Evolutionary conservation across 2,113 vertebrate species (phyloP), one percentile per base, ranked within the genome.

Genomic region (Coryphaenoides rupestris): DNA sequence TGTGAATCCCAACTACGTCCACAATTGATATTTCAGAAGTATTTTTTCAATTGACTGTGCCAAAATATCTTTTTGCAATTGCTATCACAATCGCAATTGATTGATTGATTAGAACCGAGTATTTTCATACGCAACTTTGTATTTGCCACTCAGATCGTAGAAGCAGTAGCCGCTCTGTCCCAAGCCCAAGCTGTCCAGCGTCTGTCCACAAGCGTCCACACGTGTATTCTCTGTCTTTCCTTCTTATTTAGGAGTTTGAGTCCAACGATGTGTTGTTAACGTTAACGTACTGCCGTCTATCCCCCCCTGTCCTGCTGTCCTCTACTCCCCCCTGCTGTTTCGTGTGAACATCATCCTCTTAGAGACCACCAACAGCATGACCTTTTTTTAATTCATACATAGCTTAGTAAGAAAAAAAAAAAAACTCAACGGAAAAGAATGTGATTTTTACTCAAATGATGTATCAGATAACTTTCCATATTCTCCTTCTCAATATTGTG

Each of bases 121-220:
- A 95, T 98, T 96, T 98, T 96, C 93, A 93, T 95, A 96, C 92
- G 93, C 94, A 92, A 96, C 92, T 96, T 96, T 94, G 93, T 96
- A 96, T 93, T 88, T 93, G 91, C 91, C 83, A 88, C 87, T 90
- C 90, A 91, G 91, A 92, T 87, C 92, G 76, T 90, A 91, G 89
- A 89, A 91, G 90, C 89, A 85, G 76, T 86, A n/a, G 9, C 33
- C 13, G 13, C 33, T 84, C 82, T 81, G 74, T 87, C 90, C 33
- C 13, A 40, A 40, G 2, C 33, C 33, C 33, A 40, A 40, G 9
- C 7, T 40, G 9, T 40, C 33, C n/a, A n/a, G n/a, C n/a, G n/a
- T n/a, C n/a, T n/a, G n/a, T n/a, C n/a, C n/a, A n/a, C n/a, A n/a
- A n/a, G n/a, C n/a, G n/a, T n/a, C n/a, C n/a, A n/a, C n/a, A n/a